Conservation (phyloP, 2,888 invertebrate genomes). For the Sepioteuthis lessoniana region DNA sequence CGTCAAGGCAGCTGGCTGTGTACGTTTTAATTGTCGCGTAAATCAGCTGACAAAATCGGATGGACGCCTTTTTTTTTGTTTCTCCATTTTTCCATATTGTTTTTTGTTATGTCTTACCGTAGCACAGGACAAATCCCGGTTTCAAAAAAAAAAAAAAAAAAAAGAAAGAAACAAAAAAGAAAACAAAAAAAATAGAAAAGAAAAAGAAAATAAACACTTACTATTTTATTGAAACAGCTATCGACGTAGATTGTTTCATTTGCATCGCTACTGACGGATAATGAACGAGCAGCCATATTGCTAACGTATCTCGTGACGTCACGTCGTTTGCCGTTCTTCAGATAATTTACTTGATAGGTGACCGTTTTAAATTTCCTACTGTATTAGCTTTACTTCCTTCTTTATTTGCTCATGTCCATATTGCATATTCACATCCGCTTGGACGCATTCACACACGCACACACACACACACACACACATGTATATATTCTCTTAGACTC, state of each 20-base stretch:
- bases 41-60: background rate
- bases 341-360: background rate
- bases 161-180: background rate
- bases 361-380: conserved; percentile 6
- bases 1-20: background rate
- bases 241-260: background rate
- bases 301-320: background rate
- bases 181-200: background rate
- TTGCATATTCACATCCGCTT: too few relatives aligned
- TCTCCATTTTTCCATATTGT: background rate
- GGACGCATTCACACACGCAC: too few relatives aligned
- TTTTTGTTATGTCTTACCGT: background rate
- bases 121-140: background rate
- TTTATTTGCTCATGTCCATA: background rate
- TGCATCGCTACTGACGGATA: background rate
- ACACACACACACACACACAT: too few relatives aligned
- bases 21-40: conserved; percentile 33
- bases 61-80: background rate
- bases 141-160: background rate
- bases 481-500: too few relatives aligned
- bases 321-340: background rate
- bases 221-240: background rate
- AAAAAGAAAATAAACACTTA: background rate
- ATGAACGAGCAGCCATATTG: background rate
- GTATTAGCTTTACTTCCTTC: background rate